Conservation (phyloP, 1,140 invertebrate genomes). For the Acyrthosiphon pisum region DNA sequence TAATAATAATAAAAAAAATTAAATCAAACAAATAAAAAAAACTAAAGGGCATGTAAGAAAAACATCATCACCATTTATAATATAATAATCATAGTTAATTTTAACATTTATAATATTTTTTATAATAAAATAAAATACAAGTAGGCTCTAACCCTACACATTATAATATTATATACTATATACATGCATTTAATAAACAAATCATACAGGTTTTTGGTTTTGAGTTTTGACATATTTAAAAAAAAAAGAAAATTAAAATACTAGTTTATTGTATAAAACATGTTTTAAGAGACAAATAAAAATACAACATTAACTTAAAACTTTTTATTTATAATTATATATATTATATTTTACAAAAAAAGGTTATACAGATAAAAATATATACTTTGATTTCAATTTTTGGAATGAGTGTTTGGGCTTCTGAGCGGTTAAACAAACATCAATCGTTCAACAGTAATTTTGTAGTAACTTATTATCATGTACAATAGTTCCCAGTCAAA, state of each 20-base stretch:
- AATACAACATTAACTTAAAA: neutral
- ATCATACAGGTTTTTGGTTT: neutral
- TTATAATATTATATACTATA: neutral
- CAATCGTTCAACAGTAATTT: slow-evolving; percentile 5
- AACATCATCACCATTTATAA: slow-evolving; percentile 22
- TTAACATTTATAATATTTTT: neutral
- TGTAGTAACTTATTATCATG: neutral
- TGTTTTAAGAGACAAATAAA: slow-evolving; percentile 23
- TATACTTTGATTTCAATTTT: neutral
- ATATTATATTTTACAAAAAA: slow-evolving; percentile 24
- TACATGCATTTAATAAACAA: slow-evolving; percentile 31
- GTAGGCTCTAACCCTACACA: neutral
- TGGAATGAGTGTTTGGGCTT: slow-evolving; percentile 34
- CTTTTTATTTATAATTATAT: slow-evolving; percentile 25
- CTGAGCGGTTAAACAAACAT: slow-evolving; percentile 13
- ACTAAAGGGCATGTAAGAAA: slow-evolving; percentile 44
- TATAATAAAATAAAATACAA: slow-evolving; percentile 47
- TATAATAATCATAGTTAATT: slow-evolving; percentile 16
- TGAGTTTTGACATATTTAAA: neutral
- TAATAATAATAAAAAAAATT: slow-evolving; percentile 11
- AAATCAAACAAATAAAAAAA: slow-evolving; percentile 6
- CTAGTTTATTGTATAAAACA: slow-evolving; percentile 28
- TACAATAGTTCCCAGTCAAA: neutral
- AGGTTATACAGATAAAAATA: slow-evolving; percentile 42
- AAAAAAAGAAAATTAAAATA: slow-evolving; percentile 18